phyloP scores from a whole-genome alignment of 1,140 invertebrate genomes.

The Lethrus apterus region DNA sequence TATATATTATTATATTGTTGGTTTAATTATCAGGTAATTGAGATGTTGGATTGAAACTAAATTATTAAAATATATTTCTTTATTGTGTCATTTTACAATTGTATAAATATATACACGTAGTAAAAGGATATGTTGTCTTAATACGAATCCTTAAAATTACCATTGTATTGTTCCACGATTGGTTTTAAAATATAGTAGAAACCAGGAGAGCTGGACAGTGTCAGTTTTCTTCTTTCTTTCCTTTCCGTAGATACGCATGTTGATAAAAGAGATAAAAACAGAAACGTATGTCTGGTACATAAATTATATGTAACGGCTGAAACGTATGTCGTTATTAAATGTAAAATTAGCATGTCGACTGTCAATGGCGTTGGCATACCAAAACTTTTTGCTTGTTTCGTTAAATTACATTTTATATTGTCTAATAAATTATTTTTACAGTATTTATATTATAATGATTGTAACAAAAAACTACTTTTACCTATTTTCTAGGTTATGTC shows the following conservation, averaged over 20 bases:
- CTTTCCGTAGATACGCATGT: no score
- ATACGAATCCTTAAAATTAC: not conserved
- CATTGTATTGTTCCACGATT: not conserved
- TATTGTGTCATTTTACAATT: not conserved
- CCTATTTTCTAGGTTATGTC: no score
- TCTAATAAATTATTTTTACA: conserved; percentile 2
- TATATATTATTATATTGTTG: no score
- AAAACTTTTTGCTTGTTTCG: no score
- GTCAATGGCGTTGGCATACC: not conserved
- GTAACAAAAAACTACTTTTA: not conserved
- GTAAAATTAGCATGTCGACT: not conserved
- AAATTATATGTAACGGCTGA: no score
- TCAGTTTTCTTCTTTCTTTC: no score
- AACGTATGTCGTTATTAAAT: no score
- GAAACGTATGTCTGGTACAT: no score
- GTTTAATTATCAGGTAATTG: no score
- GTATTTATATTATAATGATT: no score
- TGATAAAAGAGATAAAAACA: no score
- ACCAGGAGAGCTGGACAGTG: no score
- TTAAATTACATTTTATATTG: not conserved
- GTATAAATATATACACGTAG: not conserved
- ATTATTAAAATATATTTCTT: not conserved
- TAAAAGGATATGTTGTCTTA: not conserved
- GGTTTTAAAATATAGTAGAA: not conserved
- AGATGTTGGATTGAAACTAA: not conserved